Evolutionary conservation across 2,113 vertebrate genomes (phyloP).

Genomic region (Rhynchomys soricoides): DNA sequence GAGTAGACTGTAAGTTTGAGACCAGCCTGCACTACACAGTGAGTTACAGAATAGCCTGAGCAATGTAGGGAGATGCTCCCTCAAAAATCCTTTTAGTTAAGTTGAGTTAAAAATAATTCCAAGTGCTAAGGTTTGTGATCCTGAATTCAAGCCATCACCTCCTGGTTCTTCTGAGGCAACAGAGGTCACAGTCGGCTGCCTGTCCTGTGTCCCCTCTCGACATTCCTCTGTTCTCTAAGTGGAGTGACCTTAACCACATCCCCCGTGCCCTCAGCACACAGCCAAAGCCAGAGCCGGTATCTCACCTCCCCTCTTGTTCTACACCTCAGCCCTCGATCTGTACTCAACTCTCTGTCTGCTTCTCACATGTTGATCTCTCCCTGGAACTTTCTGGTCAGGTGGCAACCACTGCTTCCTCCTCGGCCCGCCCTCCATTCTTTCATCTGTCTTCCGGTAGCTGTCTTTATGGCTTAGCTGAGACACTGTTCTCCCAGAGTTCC

Average conservation of each 20-base stretch:
- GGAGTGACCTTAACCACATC: background rate
- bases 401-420: background rate
- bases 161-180: background rate
- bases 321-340: background rate
- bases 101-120: background rate
- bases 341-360: background rate
- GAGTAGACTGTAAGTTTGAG: background rate
- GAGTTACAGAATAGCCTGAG: background rate
- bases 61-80: background rate
- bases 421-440: background rate
- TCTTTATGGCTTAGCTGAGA: conserved; percentile 9
- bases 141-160: background rate
- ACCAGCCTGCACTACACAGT: background rate
- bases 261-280: background rate
- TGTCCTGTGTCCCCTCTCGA: background rate
- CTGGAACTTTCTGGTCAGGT: background rate
- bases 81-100: background rate
- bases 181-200: background rate
- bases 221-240: background rate
- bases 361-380: background rate
- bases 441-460: background rate
- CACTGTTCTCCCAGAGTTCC: background rate
- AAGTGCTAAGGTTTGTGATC: background rate
- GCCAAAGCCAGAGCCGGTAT: background rate
- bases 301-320: background rate